Conservation (phyloP, 2,888 invertebrate species). For the Lysandra coridon region DNA sequence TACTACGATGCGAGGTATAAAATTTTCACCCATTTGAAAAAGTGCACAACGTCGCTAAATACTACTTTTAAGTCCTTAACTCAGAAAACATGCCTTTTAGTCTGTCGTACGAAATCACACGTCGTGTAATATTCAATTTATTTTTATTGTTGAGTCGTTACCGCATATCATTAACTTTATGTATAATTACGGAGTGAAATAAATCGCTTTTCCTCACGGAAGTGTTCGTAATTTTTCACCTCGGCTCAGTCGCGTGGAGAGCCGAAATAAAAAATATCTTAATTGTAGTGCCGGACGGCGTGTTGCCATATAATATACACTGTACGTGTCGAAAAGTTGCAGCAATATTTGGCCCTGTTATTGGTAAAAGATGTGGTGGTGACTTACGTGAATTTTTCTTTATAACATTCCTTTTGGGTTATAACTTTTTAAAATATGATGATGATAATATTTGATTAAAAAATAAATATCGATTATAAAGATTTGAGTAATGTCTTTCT, state of each 20-base stretch:
- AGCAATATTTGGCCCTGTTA: no score
- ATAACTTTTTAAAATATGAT: no score
- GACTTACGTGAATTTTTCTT: no score
- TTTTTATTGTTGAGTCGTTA: constrained; percentile 42
- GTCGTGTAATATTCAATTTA: constrained; percentile 41
- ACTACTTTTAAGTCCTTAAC: no score
- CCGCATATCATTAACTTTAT: constrained; percentile 45
- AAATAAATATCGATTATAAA: no score
- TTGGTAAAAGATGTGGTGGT: no score
- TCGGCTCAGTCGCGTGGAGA: constrained; percentile 63
- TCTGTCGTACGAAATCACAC: constrained; percentile 33
- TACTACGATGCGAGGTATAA: no score
- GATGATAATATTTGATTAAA: no score
- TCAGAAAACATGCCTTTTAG: neutral
- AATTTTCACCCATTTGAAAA: no score
- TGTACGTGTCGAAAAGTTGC: neutral
- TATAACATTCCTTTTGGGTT: no score
- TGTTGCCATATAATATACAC: constrained; percentile 72
- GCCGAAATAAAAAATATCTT: constrained; percentile 72
- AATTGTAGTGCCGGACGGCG: constrained; percentile 65
- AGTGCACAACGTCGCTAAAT: no score
- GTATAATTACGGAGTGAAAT: constrained; percentile 45
- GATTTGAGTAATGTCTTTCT: no score
- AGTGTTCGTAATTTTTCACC: constrained; percentile 44
- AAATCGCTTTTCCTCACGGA: constrained; percentile 45